Evolutionary conservation across 1,140 invertebrate genomes (phyloP).

Genomic region (Cotesia vestalis): DNA sequence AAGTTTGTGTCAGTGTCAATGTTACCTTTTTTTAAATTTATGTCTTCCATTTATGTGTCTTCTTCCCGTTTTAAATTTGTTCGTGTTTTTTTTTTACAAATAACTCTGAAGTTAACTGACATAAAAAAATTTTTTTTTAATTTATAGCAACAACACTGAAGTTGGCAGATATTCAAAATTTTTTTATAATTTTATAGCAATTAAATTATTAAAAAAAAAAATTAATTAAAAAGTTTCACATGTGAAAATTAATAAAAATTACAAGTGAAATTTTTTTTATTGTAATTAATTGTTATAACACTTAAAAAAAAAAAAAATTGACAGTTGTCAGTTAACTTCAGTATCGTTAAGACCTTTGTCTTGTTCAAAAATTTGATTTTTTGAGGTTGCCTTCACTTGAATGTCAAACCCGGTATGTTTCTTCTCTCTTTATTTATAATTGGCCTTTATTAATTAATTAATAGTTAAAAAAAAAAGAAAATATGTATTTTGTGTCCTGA

Average conservation of each 20-base stretch:
- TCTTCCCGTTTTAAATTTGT: not conserved
- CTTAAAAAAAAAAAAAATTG: no score
- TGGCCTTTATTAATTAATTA: no score
- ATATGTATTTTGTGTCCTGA: no score
- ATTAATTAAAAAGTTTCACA: no score
- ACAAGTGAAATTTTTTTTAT: not conserved
- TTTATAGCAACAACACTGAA: not conserved
- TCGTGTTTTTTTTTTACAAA: not conserved
- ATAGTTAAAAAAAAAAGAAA: no score
- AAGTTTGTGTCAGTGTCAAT: conserved; percentile 19
- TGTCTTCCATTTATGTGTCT: not conserved
- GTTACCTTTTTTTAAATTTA: conserved; percentile 4
- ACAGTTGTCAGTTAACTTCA: not conserved
- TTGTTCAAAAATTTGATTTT: conserved; percentile 1
- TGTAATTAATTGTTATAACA: not conserved
- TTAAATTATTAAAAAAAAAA: no score
- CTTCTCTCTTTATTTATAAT: not conserved
- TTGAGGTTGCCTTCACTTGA: not conserved
- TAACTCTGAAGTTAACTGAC: not conserved
- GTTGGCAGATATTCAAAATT: not conserved
- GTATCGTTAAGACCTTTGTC: not conserved
- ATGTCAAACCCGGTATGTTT: not conserved
- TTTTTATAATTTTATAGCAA: no score
- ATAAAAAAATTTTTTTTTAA: no score
- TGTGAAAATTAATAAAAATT: no score